Base-by-base conservation (phyloP, 2,113 vertebrate species). In the Dipodomys ordii region DNA sequence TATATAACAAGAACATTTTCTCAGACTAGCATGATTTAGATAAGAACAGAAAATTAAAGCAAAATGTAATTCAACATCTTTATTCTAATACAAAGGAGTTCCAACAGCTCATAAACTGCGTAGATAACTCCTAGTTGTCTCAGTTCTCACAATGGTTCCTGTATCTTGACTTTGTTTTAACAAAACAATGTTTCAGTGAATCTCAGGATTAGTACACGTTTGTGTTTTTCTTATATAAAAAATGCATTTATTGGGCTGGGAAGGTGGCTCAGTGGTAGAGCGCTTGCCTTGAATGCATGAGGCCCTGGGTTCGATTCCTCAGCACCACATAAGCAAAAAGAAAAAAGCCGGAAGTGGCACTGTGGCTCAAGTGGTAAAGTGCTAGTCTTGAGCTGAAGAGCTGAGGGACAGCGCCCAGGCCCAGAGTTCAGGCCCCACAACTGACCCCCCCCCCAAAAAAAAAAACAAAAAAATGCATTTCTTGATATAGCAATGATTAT, bases 11-110 rank as follows among this genome's bases (percentile, higher is more conserved):
- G 60, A 94, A 64, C 87, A 89, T 80, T 12, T 92, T n/a, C 25
- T 88, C 28, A 91, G n/a, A 69, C 10, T 87, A 68, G 20, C 7
- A 96, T 12, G 88, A 65, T 27, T 83, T 88, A 15, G 18, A 1
- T 79, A 93, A 83, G 44, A 80, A 87, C 87, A 84, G 68, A 94
- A 95, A 82, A 80, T 49, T 64, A 57, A 82, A 76, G 30, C 82
- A 83, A 91, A 89, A 32, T 88, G 4, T 82, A 92, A 71, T 69
- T 93, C 25, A 71, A 6, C 22, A 91, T 60, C 16, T 90, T 87
- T 39, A 62, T 89, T 95, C 93, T 71, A 74, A 91, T 93, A 28
- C 7, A 82, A 93, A 90, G 30, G 10, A 30, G 3, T 68, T 49
- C 60, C 57, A 90, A 4, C 68, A 87, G 3, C 20, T 73, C 32